Evolutionary conservation across 2,888 invertebrate species (phyloP).

Genomic region (Tetranychus piercei): DNA sequence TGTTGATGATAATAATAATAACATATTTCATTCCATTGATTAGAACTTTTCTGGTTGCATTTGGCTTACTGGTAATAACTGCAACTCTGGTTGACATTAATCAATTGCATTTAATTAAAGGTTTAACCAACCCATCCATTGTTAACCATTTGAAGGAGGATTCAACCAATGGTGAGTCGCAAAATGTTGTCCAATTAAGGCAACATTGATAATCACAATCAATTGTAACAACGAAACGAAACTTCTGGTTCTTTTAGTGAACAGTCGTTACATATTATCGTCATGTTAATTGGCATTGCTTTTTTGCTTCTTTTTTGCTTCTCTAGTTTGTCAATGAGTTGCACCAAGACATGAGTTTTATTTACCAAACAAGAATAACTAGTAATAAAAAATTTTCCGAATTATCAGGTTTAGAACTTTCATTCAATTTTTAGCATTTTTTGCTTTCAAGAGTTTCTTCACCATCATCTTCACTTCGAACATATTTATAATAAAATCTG

Average conservation of each 20-base stretch:
- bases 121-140: background rate
- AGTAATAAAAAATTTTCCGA: no score
- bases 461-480: no score
- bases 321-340: background rate
- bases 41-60: background rate
- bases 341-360: no score
- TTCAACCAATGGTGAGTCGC: background rate
- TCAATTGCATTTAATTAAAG: background rate
- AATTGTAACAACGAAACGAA: background rate
- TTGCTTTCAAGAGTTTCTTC: no score
- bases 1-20: background rate
- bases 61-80: background rate
- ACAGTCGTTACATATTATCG: no score
- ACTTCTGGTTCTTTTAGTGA: no score
- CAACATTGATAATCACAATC: background rate
- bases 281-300: background rate
- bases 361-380: no score
- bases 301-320: background rate
- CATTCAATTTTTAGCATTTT: no score
- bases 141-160: background rate
- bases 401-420: no score
- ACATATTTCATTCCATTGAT: background rate
- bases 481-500: no score
- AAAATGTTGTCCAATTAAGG: background rate
- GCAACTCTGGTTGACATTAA: background rate